Percentiles rank a stretch among this genome's conserved stretches.
Evolutionary conservation across 2,113 vertebrate genomes (phyloP).

Genomic region (Myiagra hebetior): DNA sequence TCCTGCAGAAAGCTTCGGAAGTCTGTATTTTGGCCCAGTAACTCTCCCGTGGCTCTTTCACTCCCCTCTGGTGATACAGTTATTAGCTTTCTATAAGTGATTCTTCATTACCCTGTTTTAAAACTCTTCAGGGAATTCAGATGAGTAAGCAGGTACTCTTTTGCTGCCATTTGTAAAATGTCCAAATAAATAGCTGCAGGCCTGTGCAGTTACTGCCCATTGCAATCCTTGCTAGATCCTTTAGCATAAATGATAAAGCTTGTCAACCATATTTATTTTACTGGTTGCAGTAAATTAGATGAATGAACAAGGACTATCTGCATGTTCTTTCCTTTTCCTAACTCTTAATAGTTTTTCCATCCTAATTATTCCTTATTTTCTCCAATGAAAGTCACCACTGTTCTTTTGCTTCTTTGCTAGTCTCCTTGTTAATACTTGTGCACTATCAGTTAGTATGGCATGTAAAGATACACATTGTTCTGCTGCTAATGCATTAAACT

Average conservation of each 20-base stretch:
- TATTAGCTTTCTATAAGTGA: background rate
- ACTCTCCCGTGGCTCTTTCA: background rate
- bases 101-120: slow-evolving; percentile 28
- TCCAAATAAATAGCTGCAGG: background rate
- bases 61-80: background rate
- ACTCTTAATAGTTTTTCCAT: background rate
- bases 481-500: background rate
- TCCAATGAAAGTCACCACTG: background rate
- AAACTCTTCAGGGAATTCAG: background rate
- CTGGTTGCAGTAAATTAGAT: background rate
- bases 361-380: background rate
- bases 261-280: background rate
- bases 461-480: background rate
- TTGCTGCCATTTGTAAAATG: background rate
- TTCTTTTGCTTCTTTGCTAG: background rate
- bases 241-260: background rate
- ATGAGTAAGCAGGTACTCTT: slow-evolving; percentile 9
- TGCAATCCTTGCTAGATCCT: background rate
- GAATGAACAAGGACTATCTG: background rate
- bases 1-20: background rate
- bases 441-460: background rate
- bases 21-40: background rate
- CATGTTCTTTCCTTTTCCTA: background rate
- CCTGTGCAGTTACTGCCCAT: background rate
- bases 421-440: background rate